Base-by-base conservation (phyloP, 2,888 invertebrate species). In the Dichetophora obliterata region DNA sequence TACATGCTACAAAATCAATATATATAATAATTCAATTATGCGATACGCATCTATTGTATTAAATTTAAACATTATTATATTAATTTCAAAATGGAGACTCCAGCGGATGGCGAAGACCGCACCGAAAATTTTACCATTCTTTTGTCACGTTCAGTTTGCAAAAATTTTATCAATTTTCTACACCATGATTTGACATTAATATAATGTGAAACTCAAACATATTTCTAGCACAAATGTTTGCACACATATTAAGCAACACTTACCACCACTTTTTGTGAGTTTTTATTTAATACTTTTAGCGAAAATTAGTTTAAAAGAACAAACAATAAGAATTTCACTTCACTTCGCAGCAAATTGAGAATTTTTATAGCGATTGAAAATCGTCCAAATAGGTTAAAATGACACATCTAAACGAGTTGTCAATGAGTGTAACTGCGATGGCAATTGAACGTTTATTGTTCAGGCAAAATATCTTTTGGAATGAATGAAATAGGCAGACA, bases 251-350 rank as follows among this genome's bases (percentile, higher is more conserved):
- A 34, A 31, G 19, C 34, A 27, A 57, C 79, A 82, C 82, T 82
- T 81, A 82, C 82, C 82, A 80, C 80, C 80, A 81, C 70, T 82
- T 75, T 77, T 77, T 75, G 76, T 22, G 34, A 54, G 8, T 80
- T 80, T 78, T 80, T 81, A 68, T 79, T 72, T 72, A 76, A 78
- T 78, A 80, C 82, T 80, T 78, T 78, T 75, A 65, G 75, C 43
- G 57, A 74, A 71, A 79, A 78, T 79, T 77, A 72, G 78, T 75
- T 54, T 78, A 79, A 81, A 80, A 78, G 79, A 81, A 81, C 78
- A 81, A 82, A 82, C 81, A 81, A 82, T 81, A 48, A 71, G 65
- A 77, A 72, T 75, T 74, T 68, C 75, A 77, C 80, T 77, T 78
- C 80, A 78, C 76, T 54, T 61, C 78, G 77, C 77, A 75, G 72